These are phyloP conservation scores for Gobio occitaniae DNA, from an alignment of 2,797 vertebrate genomes.

Conservation along the genomic window DNA sequence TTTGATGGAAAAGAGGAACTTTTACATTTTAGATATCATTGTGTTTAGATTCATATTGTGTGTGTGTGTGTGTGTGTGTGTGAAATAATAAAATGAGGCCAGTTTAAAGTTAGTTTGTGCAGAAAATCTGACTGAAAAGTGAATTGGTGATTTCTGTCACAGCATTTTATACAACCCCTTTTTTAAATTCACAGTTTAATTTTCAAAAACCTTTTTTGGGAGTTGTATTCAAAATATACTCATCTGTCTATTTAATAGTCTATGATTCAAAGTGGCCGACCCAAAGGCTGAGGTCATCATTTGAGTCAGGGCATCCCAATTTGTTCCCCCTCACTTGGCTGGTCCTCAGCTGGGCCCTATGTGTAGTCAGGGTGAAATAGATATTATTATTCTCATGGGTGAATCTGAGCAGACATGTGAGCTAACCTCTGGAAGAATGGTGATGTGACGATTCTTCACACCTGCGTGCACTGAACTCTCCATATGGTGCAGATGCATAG, in stretches of 20 bases:
- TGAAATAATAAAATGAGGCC: neutral
- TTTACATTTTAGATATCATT: no score
- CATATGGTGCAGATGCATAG: slow-evolving; percentile 57
- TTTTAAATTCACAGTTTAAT: neutral
- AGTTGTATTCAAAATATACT: neutral
- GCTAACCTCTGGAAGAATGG: slow-evolving; percentile 45
- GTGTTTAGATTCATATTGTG: no score
- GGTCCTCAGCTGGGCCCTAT: slow-evolving; percentile 49
- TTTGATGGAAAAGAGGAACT: neutral
- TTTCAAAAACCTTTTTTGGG: neutral
- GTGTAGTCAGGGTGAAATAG: slow-evolving; percentile 52
- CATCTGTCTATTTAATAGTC: neutral
- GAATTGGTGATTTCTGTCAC: neutral
- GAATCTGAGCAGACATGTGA: slow-evolving; percentile 45
- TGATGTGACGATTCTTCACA: slow-evolving; percentile 31
- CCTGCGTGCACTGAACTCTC: slow-evolving; percentile 37
- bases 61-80: no score
- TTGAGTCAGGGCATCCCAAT: neutral
- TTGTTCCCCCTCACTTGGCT: slow-evolving; percentile 23
- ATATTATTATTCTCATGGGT: slow-evolving; percentile 41
- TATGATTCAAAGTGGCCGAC: neutral
- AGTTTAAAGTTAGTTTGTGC: neutral
- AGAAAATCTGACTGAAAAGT: neutral
- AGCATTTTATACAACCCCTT: neutral
- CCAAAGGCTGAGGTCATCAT: slow-evolving; percentile 1